These are phyloP conservation scores for Tetragonula carbonaria DNA, from an alignment of 2,888 invertebrate genomes.

Conservation along the genomic window DNA sequence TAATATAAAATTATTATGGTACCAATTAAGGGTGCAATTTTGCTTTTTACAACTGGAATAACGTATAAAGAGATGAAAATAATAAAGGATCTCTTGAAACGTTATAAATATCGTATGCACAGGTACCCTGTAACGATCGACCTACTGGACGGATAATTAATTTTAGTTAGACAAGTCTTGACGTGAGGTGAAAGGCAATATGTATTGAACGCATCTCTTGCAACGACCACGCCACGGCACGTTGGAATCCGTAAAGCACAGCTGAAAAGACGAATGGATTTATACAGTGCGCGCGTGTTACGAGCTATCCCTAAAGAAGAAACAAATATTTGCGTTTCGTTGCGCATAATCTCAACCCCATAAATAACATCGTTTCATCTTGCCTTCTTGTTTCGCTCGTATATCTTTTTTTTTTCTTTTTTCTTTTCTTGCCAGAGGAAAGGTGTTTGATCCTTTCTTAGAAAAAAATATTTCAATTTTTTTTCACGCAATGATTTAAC, in stretches of 20 bases:
- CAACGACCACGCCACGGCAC: slow-evolving; percentile 61
- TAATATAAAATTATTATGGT: too few species aligned
- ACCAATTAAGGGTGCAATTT: too few species aligned
- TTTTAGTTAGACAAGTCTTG: slow-evolving; percentile 68
- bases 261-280: slow-evolving; percentile 62
- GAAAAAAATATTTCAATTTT: neutral
- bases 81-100: neutral
- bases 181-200: slow-evolving; percentile 62
- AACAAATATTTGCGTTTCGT: slow-evolving; percentile 49
- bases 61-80: neutral
- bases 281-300: slow-evolving; percentile 47
- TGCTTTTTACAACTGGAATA: too few species aligned
- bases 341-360: slow-evolving; percentile 31
- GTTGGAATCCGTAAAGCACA: slow-evolving; percentile 53
- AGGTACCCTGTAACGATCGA: slow-evolving; percentile 45
- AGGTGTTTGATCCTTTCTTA: neutral
- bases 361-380: slow-evolving; percentile 75
- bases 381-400: slow-evolving; percentile 53
- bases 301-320: slow-evolving; percentile 33
- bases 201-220: slow-evolving; percentile 65
- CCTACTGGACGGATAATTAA: slow-evolving; percentile 69
- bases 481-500: neutral
- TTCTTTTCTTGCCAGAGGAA: neutral
- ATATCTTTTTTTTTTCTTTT: neutral
- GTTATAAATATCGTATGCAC: slow-evolving; percentile 31